phyloP scores from a whole-genome alignment of 2,888 invertebrate genomes.

The Diaperis boleti region DNA sequence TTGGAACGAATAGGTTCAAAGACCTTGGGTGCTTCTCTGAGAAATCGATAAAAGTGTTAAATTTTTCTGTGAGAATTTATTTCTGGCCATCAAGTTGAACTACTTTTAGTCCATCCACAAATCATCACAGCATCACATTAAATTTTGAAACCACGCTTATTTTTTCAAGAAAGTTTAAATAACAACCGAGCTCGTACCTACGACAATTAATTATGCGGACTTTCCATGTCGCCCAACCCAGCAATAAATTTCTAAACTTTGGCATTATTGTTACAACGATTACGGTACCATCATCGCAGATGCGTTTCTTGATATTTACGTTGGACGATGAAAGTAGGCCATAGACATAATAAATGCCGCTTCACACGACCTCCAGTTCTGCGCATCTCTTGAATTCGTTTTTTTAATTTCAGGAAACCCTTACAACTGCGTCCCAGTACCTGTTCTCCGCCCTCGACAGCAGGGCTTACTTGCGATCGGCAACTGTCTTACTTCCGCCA shows the following conservation, averaged over 20 bases:
- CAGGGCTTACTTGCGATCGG: conserved; percentile 70
- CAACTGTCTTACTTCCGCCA: conserved; percentile 72
- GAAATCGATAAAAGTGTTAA: no score
- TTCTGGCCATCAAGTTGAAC: no score
- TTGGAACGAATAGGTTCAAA: conserved; percentile 18
- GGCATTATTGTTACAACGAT: not conserved
- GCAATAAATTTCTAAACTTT: not conserved
- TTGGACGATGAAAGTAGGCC: conserved; percentile 27
- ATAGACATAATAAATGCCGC: conserved; percentile 13
- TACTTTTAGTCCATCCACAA: no score
- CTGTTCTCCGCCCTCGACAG: conserved; percentile 72
- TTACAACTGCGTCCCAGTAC: conserved; percentile 70
- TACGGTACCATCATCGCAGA: conserved; percentile 9
- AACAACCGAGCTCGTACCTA: no score
- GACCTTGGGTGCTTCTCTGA: no score
- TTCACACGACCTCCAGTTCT: conserved; percentile 25
- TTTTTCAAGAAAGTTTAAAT: no score
- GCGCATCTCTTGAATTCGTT: not conserved
- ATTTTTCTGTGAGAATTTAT: no score
- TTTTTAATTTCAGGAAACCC: conserved; percentile 67
- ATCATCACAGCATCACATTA: no score
- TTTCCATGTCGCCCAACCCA: not conserved
- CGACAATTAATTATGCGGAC: no score
- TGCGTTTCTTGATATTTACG: conserved; percentile 12
- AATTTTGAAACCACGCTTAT: no score